phyloP scores from a whole-genome alignment of 2,797 vertebrate species.

The Cirrhinus molitorella region DNA sequence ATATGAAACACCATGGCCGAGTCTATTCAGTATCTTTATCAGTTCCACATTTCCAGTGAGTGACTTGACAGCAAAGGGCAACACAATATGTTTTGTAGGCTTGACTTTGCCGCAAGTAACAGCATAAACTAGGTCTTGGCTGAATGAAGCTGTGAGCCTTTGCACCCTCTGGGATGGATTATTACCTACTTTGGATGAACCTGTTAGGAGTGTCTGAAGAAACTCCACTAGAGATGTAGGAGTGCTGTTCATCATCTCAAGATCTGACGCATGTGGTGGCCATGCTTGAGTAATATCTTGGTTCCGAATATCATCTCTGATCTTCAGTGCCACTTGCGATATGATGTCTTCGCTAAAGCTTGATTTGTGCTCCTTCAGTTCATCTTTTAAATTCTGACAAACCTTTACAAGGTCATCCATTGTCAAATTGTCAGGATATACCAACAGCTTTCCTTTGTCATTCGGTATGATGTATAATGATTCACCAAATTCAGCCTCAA shows the following conservation, averaged over 20 bases:
- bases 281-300: background rate
- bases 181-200: slow-evolving; percentile 3
- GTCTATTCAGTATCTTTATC: background rate
- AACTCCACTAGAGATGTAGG: background rate
- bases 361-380: background rate
- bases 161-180: slow-evolving; percentile 14
- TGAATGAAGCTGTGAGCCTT: slow-evolving; percentile 16
- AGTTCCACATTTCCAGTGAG: slow-evolving; percentile 28
- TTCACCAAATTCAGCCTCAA: background rate
- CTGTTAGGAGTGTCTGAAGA: background rate
- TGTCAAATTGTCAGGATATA: too few species aligned
- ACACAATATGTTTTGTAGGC: slow-evolving; percentile 19
- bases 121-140: slow-evolving; percentile 25
- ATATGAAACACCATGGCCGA: background rate
- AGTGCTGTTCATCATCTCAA: background rate
- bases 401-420: too few species aligned
- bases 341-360: background rate
- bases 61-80: slow-evolving; percentile 37
- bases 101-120: slow-evolving; percentile 30
- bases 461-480: background rate
- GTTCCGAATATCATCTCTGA: background rate
- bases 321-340: background rate
- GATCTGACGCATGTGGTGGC: background rate
- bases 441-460: background rate
- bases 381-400: background rate